Evolutionary conservation across 1,140 invertebrate genomes (phyloP).

Genomic region (Papilio aristodemus): DNA sequence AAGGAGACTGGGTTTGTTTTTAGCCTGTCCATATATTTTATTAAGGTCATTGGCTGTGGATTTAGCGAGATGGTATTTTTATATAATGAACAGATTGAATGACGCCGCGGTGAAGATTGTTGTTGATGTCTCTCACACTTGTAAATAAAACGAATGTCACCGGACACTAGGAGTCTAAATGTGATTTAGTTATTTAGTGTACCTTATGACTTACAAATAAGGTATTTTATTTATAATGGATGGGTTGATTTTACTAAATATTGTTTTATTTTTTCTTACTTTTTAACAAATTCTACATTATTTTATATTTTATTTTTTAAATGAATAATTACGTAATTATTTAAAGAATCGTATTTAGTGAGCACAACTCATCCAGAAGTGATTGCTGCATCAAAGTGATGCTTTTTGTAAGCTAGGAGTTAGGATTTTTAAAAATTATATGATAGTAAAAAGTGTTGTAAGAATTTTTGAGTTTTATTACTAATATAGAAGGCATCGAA

Average conservation of each 20-base stretch:
- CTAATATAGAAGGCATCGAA: not conserved
- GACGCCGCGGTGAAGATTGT: slow-evolving; percentile 38
- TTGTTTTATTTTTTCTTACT: slow-evolving; percentile 39
- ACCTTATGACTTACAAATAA: slow-evolving; percentile 50
- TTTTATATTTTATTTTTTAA: slow-evolving; percentile 39
- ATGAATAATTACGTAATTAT: slow-evolving; percentile 23
- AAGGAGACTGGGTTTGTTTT: slow-evolving; percentile 26
- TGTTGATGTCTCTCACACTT: slow-evolving; percentile 45
- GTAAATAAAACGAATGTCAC: slow-evolving; percentile 53
- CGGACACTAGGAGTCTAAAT: slow-evolving; percentile 47
- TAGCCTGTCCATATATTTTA: slow-evolving; percentile 39
- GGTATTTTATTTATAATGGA: slow-evolving; percentile 48
- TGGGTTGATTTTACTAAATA: slow-evolving; percentile 52
- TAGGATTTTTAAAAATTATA: slow-evolving; percentile 51
- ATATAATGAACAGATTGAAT: slow-evolving; percentile 35
- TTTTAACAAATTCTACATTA: slow-evolving; percentile 38
- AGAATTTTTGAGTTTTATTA: slow-evolving; percentile 70
- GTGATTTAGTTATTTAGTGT: slow-evolving; percentile 64
- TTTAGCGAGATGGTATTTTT: slow-evolving; percentile 44
- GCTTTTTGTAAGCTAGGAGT: slow-evolving; percentile 56
- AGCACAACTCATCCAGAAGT: slow-evolving; percentile 54
- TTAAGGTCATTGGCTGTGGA: slow-evolving; percentile 58
- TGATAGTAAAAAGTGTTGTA: slow-evolving; percentile 29
- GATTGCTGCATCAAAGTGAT: slow-evolving; percentile 60
- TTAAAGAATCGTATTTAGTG: slow-evolving; percentile 40